A percentile compares a stretch with the other conserved stretches of the same genome.
phyloP scores from a whole-genome alignment of 1,140 invertebrate genomes.

The Oryzaephilus surinamensis region DNA sequence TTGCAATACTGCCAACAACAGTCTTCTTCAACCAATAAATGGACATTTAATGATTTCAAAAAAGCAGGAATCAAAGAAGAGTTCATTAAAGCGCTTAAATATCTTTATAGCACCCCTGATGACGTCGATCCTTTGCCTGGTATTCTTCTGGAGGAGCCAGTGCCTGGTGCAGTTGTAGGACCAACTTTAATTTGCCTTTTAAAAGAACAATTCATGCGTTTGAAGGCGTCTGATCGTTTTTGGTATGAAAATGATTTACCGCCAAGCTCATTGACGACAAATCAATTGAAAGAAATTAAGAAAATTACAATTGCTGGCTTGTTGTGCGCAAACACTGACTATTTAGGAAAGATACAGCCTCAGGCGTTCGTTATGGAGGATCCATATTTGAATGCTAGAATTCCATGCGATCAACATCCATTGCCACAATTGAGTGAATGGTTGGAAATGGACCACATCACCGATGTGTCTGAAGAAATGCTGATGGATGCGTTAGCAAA shows the following conservation, averaged over 20 bases:
- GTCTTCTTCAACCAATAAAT: slow-evolving; percentile 30
- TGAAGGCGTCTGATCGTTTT: slow-evolving; percentile 77
- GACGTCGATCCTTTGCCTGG: slow-evolving; percentile 83
- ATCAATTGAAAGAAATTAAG: slow-evolving; percentile 79
- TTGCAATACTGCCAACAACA: slow-evolving; percentile 54
- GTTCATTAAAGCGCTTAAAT: slow-evolving; percentile 46
- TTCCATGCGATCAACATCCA: slow-evolving; percentile 62
- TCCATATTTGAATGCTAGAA: slow-evolving; percentile 73
- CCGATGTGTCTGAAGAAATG: slow-evolving; percentile 42
- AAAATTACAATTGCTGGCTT: slow-evolving; percentile 72
- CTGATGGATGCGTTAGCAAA: slow-evolving; percentile 56
- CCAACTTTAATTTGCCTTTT: slow-evolving; percentile 80
- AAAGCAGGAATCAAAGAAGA: slow-evolving; percentile 47
- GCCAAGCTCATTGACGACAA: slow-evolving; percentile 68
- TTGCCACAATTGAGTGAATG: slow-evolving; percentile 53
- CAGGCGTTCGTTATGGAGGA: slow-evolving; percentile 83
- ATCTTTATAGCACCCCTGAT: slow-evolving; percentile 61
- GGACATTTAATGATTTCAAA: slow-evolving; percentile 53
- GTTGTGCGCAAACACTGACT: slow-evolving; percentile 70
- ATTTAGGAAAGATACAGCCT: slow-evolving; percentile 55
- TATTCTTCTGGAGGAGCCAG: slow-evolving; percentile 70
- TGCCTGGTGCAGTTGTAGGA: slow-evolving; percentile 69
- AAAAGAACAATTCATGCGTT: slow-evolving; percentile 64
- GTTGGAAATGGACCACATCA: slow-evolving; percentile 44
- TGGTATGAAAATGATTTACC: slow-evolving; percentile 95